Conservation (phyloP, 1,140 invertebrate species). For the Drosophila ananassae region DNA sequence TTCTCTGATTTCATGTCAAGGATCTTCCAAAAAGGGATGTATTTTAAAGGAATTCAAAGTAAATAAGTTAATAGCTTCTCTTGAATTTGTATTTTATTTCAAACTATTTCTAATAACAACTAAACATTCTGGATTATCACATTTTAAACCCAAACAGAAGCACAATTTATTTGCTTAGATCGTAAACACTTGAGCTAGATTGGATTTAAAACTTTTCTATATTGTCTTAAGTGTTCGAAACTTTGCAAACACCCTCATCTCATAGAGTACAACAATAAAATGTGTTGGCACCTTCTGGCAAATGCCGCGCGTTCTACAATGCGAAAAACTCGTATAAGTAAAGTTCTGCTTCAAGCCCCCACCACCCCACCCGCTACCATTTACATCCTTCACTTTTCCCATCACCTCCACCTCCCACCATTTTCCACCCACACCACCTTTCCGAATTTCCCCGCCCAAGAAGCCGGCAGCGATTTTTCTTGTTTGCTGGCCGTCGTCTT, state of each 20-base stretch:
- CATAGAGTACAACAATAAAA: slow-evolving; percentile 72
- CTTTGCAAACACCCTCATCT: slow-evolving; percentile 15
- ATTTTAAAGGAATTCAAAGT: background rate
- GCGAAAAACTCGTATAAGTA: slow-evolving; percentile 75
- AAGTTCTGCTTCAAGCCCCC: slow-evolving; percentile 30
- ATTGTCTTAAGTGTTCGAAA: slow-evolving; percentile 32
- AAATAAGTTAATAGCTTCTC: background rate
- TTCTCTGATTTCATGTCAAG: background rate
- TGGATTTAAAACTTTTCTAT: slow-evolving; percentile 23
- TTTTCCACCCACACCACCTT: background rate
- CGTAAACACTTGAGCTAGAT: slow-evolving; percentile 19
- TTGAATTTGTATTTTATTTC: too few relatives aligned
- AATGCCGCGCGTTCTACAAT: slow-evolving; percentile 73
- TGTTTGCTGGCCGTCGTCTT: slow-evolving; percentile 65
- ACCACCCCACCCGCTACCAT: slow-evolving; percentile 3
- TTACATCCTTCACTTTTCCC: slow-evolving; percentile 33
- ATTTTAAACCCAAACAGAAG: background rate
- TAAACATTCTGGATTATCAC: too few relatives aligned
- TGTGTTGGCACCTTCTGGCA: slow-evolving; percentile 80
- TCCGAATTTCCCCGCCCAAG: slow-evolving; percentile 31
- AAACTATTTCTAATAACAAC: background rate
- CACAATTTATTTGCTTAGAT: slow-evolving; percentile 1
- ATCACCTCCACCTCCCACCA: slow-evolving; percentile 22
- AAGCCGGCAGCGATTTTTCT: slow-evolving; percentile 75
- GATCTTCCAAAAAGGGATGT: background rate